These are phyloP conservation scores for Xylota segnis DNA, from an alignment of 2,888 invertebrate genomes.

Conservation along the genomic window DNA sequence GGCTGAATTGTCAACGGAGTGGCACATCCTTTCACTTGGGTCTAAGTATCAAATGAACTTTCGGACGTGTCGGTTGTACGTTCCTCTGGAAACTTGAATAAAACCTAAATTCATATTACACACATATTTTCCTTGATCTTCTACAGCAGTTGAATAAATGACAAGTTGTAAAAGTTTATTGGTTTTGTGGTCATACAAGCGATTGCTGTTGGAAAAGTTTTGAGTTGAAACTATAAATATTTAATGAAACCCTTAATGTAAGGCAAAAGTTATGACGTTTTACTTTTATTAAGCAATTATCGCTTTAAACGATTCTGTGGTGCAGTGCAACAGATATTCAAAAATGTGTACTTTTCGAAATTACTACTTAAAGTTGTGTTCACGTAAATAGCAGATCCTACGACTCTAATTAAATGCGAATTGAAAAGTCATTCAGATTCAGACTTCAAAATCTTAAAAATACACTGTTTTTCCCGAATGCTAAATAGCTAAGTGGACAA, in stretches of 20 bases:
- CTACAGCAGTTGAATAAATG: neutral
- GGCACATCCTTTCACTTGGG: constrained; percentile 1
- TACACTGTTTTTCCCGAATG: no score
- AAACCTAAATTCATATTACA: neutral
- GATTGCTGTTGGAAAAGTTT: neutral
- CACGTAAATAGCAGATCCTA: no score
- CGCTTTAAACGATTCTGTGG: no score
- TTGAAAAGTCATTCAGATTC: no score
- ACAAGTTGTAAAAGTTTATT: neutral
- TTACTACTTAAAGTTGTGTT: no score
- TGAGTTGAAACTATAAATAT: neutral
- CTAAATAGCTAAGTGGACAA: no score
- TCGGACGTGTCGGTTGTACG: constrained; percentile 7
- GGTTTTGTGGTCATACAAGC: neutral
- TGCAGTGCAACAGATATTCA: neutral
- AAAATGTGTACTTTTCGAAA: neutral
- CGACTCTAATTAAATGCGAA: no score
- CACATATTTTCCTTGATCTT: neutral
- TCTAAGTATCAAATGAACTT: constrained; percentile 13
- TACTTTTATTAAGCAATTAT: neutral
- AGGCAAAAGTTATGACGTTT: neutral
- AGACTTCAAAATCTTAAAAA: no score
- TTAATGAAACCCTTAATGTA: neutral
- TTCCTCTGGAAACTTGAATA: neutral
- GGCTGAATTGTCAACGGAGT: constrained; percentile 12